Base-by-base conservation (phyloP, 2,797 vertebrate genomes). In the Chiloscyllium punctatum region DNA sequence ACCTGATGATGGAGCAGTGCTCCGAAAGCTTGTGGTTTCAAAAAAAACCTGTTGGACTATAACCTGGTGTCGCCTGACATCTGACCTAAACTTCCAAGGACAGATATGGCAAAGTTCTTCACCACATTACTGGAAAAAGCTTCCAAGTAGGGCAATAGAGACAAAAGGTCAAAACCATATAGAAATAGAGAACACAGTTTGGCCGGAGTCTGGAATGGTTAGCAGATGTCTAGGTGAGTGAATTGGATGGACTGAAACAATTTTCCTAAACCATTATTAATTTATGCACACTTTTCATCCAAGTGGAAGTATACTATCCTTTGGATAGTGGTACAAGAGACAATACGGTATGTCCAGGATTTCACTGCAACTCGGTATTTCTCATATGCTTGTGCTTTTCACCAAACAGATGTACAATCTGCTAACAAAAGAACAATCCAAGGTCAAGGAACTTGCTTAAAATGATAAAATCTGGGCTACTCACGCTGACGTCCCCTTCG, bases 401-500 rank as follows among this genome's bases (percentile, higher is more conserved):
- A 62, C 57, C 57, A 62, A 62, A 62, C 57, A 62, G 57, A 62
- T 62, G 11, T 11, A 62, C 57, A 62, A 62, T 1, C 57, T 62
- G 57, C 57, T 62, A 57, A 57, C 57, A 57, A 8, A 57, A 57
- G 57, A 8, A 9, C 57, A 11, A 62, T 62, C 42, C 7, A 91
- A 66, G 16, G 7, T 23, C 21, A 11, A 69, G 23, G 30, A 69
- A 92, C 7, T 42, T 42, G 62, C 62, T 92, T 69, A 25, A 92
- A 62, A 92, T 9, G 18, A 92, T 42, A 92, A 92, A 92, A 42
- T 4, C 66, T 42, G 90, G 66, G 48, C 27, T n/a, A 95, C 94
- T 95, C 53, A 95, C 94, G 94, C 18, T 95, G 94, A 15, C 94
- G 94, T 18, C 69, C 72, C 51, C 94, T 51, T 53, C 94, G 94